Conservation (phyloP, 2,888 invertebrate species). For the Oligia latruncula region DNA sequence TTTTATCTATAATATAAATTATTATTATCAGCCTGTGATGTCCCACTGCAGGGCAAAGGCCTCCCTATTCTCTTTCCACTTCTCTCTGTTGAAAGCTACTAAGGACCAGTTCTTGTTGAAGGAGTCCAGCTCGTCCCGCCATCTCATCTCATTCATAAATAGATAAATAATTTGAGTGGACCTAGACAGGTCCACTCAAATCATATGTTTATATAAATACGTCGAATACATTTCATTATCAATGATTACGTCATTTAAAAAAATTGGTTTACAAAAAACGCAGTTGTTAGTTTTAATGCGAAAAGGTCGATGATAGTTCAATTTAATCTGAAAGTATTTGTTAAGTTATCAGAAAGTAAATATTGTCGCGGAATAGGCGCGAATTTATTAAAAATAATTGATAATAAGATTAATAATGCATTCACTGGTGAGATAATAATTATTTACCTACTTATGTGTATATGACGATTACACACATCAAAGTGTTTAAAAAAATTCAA, state of each 20-base stretch:
- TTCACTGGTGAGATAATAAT: background rate
- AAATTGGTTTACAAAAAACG: constrained; percentile 19
- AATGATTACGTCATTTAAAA: background rate
- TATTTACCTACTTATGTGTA: too few species aligned
- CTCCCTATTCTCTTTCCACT: too few species aligned
- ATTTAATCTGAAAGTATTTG: constrained; percentile 32
- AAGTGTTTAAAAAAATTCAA: background rate
- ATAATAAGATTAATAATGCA: constrained; percentile 29
- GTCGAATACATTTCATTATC: background rate
- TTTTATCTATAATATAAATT: background rate
- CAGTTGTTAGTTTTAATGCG: constrained; percentile 17
- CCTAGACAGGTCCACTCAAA: background rate
- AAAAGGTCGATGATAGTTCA: constrained; percentile 56
- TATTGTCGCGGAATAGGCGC: constrained; percentile 41
- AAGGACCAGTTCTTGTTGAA: too few species aligned
- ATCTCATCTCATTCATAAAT: too few species aligned
- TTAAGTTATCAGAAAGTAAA: constrained; percentile 37
- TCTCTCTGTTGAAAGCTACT: too few species aligned
- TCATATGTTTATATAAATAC: background rate
- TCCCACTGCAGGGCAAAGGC: too few species aligned
- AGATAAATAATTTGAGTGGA: too few species aligned
- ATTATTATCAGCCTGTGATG: too few species aligned
- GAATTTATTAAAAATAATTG: constrained; percentile 7
- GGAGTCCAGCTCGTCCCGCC: too few species aligned
- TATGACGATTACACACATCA: background rate